Evolutionary conservation across 2,888 invertebrate genomes (phyloP), one percentile per base, ranked within the genome.

Genomic region (Pyrocoelia pectoralis): DNA sequence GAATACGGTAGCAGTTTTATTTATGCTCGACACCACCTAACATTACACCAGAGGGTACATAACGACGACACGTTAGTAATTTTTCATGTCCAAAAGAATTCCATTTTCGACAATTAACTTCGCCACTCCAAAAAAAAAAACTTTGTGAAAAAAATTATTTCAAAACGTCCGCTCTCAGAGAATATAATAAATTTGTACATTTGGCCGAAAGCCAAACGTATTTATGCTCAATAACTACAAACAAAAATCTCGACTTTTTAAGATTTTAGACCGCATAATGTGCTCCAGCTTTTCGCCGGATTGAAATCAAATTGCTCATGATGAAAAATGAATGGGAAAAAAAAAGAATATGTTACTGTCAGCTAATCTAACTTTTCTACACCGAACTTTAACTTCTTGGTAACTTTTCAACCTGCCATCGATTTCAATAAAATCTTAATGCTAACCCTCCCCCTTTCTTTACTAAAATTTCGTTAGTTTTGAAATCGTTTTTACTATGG

Each of bases 1-100:
- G 77, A 76, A 76, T 77, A 76, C 76, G 76, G 73, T 67, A 65
- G 61, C 70, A 62, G 68, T 68, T 70, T 66, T 68, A 67, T 69
- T 70, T 69, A 67, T 68, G 68, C 68, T 53, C 50, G 56, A 60
- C 64, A 60, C 59, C 60, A 52, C 64, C 56, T 56, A 56, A 59
- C 60, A 60, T 59, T 64, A 60, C 64, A 62, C 57, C 57, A 46
- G 33, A 33, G 53, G 57, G 62, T 57, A 62, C 56, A 62, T 52
- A 53, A 52, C 52, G 56, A 51, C 57, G 58, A 55, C 63, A 52
- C 54, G 58, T 57, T 52, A 43, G 43, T 54, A 54, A 58, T 64
- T 64, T 64, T 59, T 58, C 54, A 58, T 29, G 51, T 55, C 58
- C 49, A 6, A 24, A 24, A 24, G 24, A 24, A 24, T 24, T 24